These are phyloP conservation scores for Thamnophis sirtalis DNA, from an alignment of 2,113 vertebrate species.

Conservation along the genomic window DNA sequence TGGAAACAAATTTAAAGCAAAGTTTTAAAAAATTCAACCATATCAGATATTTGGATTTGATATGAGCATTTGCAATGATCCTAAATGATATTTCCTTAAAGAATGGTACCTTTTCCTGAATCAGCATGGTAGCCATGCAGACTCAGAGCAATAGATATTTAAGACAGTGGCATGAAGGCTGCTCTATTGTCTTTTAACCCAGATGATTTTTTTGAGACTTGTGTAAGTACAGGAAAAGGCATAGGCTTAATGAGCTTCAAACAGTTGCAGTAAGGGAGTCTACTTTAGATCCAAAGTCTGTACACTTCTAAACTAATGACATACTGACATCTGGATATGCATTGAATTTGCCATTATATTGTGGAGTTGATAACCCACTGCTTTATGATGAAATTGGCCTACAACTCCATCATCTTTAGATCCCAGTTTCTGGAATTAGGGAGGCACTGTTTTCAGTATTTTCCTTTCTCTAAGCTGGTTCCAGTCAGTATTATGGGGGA, in stretches of 20 bases:
- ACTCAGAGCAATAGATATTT: neutral
- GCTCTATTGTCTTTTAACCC: neutral
- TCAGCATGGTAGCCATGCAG: neutral
- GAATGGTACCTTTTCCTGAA: neutral
- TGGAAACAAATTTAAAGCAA: neutral
- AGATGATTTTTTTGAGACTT: neutral
- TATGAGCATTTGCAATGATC: neutral
- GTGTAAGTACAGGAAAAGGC: neutral
- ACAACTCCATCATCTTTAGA: neutral
- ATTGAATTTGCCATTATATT: neutral
- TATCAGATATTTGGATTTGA: neutral
- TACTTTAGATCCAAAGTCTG: neutral
- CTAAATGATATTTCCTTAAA: neutral
- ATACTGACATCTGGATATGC: neutral
- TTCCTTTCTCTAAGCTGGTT: neutral
- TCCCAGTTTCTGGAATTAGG: neutral
- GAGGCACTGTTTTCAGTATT: neutral
- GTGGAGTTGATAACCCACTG: neutral
- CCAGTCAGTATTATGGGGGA: neutral
- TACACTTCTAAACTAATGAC: constrained; percentile 16
- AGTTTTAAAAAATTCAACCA: neutral
- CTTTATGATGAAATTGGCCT: neutral
- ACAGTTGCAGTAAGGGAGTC: neutral
- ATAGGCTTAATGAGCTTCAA: neutral
- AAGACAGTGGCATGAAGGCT: neutral